A percentile compares a stretch with the other conserved stretches of the same genome.
These are phyloP conservation scores for Tuta absoluta DNA, from an alignment of 2,888 invertebrate species.

Conservation along the genomic window DNA sequence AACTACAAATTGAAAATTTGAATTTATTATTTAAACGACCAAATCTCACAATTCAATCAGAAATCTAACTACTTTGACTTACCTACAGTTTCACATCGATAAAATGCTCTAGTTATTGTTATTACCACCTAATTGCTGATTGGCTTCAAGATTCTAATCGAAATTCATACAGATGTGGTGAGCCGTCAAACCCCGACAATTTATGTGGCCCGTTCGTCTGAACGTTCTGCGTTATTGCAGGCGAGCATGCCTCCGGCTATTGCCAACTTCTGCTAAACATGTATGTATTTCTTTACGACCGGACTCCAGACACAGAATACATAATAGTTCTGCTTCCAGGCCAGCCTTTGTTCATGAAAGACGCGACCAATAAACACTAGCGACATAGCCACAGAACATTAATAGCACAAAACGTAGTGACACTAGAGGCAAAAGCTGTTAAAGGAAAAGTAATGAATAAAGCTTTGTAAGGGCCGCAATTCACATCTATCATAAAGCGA, in stretches of 20 bases:
- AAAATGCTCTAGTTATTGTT: slow-evolving; percentile 15
- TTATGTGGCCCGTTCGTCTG: slow-evolving; percentile 25
- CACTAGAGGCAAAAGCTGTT: slow-evolving; percentile 7
- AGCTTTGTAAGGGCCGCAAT: neutral
- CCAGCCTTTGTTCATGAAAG: slow-evolving; percentile 16
- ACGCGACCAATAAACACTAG: slow-evolving; percentile 10
- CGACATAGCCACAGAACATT: neutral
- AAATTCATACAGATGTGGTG: neutral
- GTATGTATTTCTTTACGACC: slow-evolving; percentile 53
- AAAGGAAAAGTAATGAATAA: slow-evolving; percentile 1
- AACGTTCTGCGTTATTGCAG: slow-evolving; percentile 71
- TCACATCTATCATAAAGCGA: slow-evolving; percentile 7
- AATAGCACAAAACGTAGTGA: neutral
- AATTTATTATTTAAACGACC: neutral
- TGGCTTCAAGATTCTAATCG: slow-evolving; percentile 3
- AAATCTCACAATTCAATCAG: neutral
- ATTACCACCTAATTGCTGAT: slow-evolving; percentile 11
- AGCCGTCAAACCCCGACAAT: slow-evolving; percentile 12
- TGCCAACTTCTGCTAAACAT: slow-evolving; percentile 62
- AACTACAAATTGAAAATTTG: neutral
- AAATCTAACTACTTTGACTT: neutral
- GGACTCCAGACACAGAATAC: slow-evolving; percentile 33
- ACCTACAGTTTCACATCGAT: too few species aligned
- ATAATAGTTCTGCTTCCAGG: slow-evolving; percentile 30
- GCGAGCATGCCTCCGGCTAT: slow-evolving; percentile 66